Evolutionary conservation across 2,888 invertebrate species (phyloP), one percentile per base, ranked within the genome.

Genomic region (Coecobrya sp.): DNA sequence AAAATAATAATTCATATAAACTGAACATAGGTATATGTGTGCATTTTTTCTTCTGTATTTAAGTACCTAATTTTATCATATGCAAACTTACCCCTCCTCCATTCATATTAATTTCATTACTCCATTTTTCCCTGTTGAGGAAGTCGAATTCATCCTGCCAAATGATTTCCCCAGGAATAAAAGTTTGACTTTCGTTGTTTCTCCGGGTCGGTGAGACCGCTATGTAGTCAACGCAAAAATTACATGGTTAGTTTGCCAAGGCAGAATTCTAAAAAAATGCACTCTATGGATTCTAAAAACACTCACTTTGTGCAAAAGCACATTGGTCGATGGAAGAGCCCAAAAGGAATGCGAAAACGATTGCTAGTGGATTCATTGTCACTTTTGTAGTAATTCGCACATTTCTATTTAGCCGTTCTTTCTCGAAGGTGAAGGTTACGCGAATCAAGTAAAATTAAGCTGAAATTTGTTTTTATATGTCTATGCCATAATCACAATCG

Each of bases 21-120:
- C n/a, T n/a, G n/a, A n/a, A n/a, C n/a, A n/a, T n/a, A n/a, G n/a
- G n/a, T n/a, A n/a, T n/a, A n/a, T n/a, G 5, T 55, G 1, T 55
- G 19, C n/a, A n/a, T n/a, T 55, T 19, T 55, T 55, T 16, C 19
- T 55, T 16, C 19, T 52, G 22, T 55, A 73, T 42, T 22, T 62
- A n/a, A n/a, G n/a, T n/a, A 2, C 22, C 11, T 30, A 52, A 86
- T 19, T 2, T n/a, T 65, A 7, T 45, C 30, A 45, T 16, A 27
- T n/a, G 1, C 55, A 19, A 5, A 19, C 27, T 55, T 88, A 93
- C 93, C 10, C 85, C 82, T 8, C 94, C 94, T 22, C 93, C 94
- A 89, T 91, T 93, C 79, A 94, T 85, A 68, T 93, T 94, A 11
- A 93, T 84, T 92, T 94, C 94, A 92, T 94, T 88, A 11, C 65